Evolutionary conservation across 2,113 vertebrate genomes (phyloP).

Genomic region (Bubo scandiacus): DNA sequence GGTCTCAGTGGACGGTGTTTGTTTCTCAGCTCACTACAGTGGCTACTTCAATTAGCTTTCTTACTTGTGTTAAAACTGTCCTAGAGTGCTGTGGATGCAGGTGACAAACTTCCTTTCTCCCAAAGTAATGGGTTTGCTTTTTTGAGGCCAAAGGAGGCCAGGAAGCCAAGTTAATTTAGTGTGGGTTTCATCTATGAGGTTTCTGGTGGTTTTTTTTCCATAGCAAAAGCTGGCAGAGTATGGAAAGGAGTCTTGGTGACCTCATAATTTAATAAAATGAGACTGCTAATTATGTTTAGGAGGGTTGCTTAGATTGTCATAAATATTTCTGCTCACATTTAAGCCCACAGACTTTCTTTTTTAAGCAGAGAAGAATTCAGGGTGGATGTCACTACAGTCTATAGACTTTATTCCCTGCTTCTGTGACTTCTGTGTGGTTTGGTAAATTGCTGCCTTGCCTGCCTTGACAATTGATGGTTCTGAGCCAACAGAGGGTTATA

Average conservation of each 20-base stretch:
- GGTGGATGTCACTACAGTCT: neutral
- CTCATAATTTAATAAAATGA: constrained; percentile 17
- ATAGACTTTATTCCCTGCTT: neutral
- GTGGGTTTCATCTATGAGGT: neutral
- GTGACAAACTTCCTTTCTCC: neutral
- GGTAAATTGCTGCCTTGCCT: neutral
- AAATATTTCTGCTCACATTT: neutral
- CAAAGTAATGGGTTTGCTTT: neutral
- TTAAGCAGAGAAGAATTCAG: neutral
- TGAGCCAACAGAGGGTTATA: neutral
- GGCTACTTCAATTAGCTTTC: neutral
- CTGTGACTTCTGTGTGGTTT: neutral
- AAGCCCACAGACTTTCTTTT: constrained; percentile 15
- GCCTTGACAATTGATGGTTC: neutral
- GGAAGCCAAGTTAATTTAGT: neutral
- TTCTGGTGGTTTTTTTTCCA: neutral
- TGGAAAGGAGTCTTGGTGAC: neutral
- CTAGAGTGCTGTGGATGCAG: neutral
- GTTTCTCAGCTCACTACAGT: neutral
- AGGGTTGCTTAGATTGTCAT: neutral
- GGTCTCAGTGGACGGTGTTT: neutral
- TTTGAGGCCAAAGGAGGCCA: neutral
- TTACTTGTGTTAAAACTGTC: neutral
- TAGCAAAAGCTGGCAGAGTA: neutral
- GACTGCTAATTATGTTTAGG: constrained; percentile 20